Percentiles rank a stretch among this genome's conserved stretches.
phyloP scores from a whole-genome alignment of 2,888 invertebrate genomes.

The Enchytraeus crypticus region DNA sequence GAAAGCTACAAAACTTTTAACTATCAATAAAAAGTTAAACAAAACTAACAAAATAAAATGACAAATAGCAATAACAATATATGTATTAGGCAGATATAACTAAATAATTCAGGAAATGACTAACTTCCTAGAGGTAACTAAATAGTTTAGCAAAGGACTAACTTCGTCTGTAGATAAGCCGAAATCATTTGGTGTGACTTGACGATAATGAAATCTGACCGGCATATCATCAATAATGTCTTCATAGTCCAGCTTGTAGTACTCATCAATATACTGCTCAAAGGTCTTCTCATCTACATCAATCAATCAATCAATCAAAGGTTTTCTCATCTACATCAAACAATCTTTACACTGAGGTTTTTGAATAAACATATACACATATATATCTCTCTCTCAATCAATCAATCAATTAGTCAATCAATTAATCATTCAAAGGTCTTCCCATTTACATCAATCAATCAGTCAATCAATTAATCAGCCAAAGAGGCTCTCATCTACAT shows the following conservation, averaged over 20 bases:
- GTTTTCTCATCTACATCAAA: no score
- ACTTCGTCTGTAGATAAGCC: slow-evolving; percentile 86
- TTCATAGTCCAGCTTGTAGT: slow-evolving; percentile 88
- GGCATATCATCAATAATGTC: slow-evolving; percentile 83
- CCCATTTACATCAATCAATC: no score
- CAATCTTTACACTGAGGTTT: no score
- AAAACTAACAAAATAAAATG: background rate
- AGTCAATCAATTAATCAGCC: no score
- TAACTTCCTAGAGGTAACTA: background rate
- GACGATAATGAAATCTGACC: slow-evolving; percentile 80
- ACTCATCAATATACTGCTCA: slow-evolving; percentile 83
- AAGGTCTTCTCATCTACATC: slow-evolving; percentile 57
- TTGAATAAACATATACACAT: no score
- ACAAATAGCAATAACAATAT: background rate
- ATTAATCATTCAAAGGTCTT: no score
- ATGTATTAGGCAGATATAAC: background rate
- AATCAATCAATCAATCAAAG: background rate
- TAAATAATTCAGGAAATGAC: background rate
- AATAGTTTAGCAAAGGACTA: background rate
- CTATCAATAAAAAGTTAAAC: background rate
- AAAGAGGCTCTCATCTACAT: no score
- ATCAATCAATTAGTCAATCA: no score
- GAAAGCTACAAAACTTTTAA: no score
- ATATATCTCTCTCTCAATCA: no score
- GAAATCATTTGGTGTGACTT: slow-evolving; percentile 68